Base-by-base conservation (phyloP, 2,888 invertebrate species). In the Scrobipalpa costella region DNA sequence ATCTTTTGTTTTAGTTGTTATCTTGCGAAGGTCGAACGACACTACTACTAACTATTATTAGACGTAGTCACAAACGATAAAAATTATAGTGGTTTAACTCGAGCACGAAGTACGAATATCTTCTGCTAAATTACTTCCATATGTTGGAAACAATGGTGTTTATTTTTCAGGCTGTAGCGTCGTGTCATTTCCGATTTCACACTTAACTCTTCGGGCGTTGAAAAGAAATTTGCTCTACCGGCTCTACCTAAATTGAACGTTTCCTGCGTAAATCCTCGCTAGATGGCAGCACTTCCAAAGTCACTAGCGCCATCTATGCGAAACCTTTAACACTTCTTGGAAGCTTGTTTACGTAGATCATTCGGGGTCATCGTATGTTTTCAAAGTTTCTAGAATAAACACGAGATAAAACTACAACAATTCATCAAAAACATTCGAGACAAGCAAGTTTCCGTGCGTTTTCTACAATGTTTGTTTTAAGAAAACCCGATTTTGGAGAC, bases 401-500 rank as follows among this genome's bases (percentile, higher is more conserved):
- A 8, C 11, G 7, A 21, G 5, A 19, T 52, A 52, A 52, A 17
- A 52, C 17, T 11, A 13, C 27, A n/a, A 52, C 6, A 7, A 13
- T 17, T 13, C 17, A 11, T 6, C 9, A 11, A 27, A 19, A 11
- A 17, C 6, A 52, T 55, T 55, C 8, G 52, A 7, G 40, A 40
- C 11, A 40, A 40, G 1, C 21, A 52, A 52, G 52, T 52, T 55
- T 27, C 21, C 13, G 27, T 55, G 33, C 33, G 7, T 55, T n/a
- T 27, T 55, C 21, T 15, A 17, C 36, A 36, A 61, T 61, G 61
- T 52, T 61, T 49, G 9, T 61, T 11, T 2, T 61, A 44, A 59
- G 59, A 40, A 47, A 27, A 49, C 49, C 61, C 1, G 11, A 77
- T 64, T 81, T 85, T 68, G 86, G 83, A 2, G 87, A 87, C 66